Evolutionary conservation across 2,797 vertebrate genomes (phyloP).

Genomic region (Hozukius guyotensis): DNA sequence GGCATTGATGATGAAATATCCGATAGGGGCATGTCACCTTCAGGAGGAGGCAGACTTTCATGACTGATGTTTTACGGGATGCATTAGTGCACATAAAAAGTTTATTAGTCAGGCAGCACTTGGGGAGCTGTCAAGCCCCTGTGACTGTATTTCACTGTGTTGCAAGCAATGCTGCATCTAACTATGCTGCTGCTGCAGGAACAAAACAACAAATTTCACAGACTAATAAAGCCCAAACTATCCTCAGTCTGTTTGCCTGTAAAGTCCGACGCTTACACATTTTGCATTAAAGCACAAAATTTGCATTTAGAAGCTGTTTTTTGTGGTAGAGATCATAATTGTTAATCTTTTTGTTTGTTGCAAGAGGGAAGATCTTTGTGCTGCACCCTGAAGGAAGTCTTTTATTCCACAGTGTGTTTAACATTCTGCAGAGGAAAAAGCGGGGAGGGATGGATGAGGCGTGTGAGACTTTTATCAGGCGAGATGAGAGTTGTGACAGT

Average conservation of each 20-base stretch:
- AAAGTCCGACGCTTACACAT: background rate
- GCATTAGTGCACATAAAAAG: slow-evolving; percentile 77
- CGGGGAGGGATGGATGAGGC: slow-evolving; percentile 16
- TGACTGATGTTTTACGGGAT: slow-evolving; percentile 73
- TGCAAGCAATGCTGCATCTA: slow-evolving; percentile 20
- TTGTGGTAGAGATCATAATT: background rate
- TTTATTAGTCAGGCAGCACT: slow-evolving; percentile 69
- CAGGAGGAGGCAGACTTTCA: slow-evolving; percentile 63
- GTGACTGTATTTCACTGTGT: slow-evolving; percentile 47
- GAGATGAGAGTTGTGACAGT: slow-evolving; percentile 65
- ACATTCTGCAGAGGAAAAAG: slow-evolving; percentile 44
- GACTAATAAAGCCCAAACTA: slow-evolving; percentile 16
- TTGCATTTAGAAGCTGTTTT: slow-evolving; percentile 13
- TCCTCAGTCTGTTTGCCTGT: slow-evolving; percentile 4
- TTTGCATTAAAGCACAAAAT: background rate
- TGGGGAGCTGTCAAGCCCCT: slow-evolving; percentile 50
- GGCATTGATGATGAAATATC: slow-evolving; percentile 53
- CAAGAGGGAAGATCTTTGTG: slow-evolving; percentile 17
- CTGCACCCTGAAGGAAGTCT: slow-evolving; percentile 3
- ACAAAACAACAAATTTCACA: slow-evolving; percentile 17
- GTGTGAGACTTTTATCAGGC: slow-evolving; percentile 57
- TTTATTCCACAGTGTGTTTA: slow-evolving; percentile 46
- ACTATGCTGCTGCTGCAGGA: slow-evolving; percentile 3
- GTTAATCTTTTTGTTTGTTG: slow-evolving; percentile 30
- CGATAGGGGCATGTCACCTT: slow-evolving; percentile 58